Conservation (phyloP, 1,140 invertebrate species). For the Cotesia typhae region DNA sequence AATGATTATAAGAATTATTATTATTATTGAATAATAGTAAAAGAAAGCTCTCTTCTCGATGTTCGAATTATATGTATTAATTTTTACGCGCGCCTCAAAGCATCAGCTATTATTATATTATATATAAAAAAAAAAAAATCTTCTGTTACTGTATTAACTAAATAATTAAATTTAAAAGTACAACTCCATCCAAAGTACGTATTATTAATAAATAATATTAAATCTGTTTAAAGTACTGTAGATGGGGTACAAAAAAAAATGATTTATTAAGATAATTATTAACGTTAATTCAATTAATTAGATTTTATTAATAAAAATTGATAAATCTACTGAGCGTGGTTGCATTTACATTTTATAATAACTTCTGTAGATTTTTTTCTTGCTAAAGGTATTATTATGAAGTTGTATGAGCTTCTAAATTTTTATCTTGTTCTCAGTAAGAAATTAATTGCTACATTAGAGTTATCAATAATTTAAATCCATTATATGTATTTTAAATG, state of each 20-base stretch:
- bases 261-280: background rate
- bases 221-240: slow-evolving; percentile 30
- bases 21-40: too few species aligned
- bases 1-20: background rate
- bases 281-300: background rate
- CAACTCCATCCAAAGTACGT: slow-evolving; percentile 16
- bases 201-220: slow-evolving; percentile 17
- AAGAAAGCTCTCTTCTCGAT: slow-evolving; percentile 30
- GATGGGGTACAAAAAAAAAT: slow-evolving; percentile 37
- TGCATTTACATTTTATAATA: slow-evolving; percentile 12
- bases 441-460: too few species aligned
- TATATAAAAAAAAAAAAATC: slow-evolving; percentile 27
- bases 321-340: background rate
- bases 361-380: background rate
- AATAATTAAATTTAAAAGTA: background rate
- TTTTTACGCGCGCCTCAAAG: slow-evolving; percentile 30
- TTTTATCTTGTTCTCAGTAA: too few species aligned
- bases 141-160: background rate
- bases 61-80: slow-evolving; percentile 17
- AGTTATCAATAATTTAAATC: too few species aligned
- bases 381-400: too few species aligned
- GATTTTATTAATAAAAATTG: too few species aligned
- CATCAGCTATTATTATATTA: background rate
- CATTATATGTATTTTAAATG: too few species aligned
- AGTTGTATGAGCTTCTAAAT: too few species aligned